Evolutionary conservation across 2,113 vertebrate species (phyloP), one percentile per base, ranked within the genome.

Genomic region (Chrysemys picta): DNA sequence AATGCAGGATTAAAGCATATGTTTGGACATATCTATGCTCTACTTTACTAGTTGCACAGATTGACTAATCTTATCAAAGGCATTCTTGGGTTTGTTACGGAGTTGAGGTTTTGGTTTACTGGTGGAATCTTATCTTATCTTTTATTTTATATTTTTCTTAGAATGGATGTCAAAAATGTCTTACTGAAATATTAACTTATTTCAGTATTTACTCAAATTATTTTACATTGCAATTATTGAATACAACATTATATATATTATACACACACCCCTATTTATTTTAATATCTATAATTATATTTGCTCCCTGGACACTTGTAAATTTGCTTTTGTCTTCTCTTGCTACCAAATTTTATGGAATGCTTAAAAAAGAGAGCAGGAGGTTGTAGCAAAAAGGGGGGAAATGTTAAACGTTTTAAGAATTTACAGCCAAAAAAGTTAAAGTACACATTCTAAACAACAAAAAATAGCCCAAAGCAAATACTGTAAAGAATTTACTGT

Each of bases 281-380:
- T 93, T 95, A n/a, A 53, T 59, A 85, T 53, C 25, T 89, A 29
- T 81, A 84, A 81, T 25, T 90, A 57, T 50, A 6, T 87, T 95
- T 95, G 78, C n/a, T 91, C 11, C 2, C 14, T 93, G 89, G 80
- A 6, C 29, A 65, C 90, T 87, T 89, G 22, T 80, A 93, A 87
- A 54, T 87, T 89, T 83, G 25, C 10, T 91, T 95, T 90, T 57
- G 89, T 5, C 6, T 5, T 45, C 88, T 27, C 2, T 89, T 89
- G 12, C 53, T 81, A 72, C 35, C 92, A 8, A 82, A 13, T 84
- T 79, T 87, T 79, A 52, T 45, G 72, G 27, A 78, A 3, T 38
- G 8, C 3, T 24, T 31, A 85, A 94, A 93, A 90, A 86, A 50
- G 1, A 56, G 6, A 35, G 3, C 19, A 76, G 7, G 85, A 49